Evolutionary conservation across 2,888 invertebrate genomes (phyloP).

Genomic region (Molorchus minor): DNA sequence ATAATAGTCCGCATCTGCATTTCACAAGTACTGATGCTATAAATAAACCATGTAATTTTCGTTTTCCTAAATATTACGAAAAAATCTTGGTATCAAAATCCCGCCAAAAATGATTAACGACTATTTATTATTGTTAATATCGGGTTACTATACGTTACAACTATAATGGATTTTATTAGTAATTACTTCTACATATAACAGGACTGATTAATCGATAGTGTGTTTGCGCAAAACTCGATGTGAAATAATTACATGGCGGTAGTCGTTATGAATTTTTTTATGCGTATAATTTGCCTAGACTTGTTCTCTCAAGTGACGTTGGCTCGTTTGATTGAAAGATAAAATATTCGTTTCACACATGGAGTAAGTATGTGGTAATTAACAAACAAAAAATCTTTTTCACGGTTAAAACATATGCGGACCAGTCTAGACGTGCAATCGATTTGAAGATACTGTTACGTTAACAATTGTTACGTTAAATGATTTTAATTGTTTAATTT

Average conservation of each 20-base stretch:
- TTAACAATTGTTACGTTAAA: too few species aligned
- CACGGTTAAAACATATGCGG: too few species aligned
- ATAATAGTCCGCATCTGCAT: neutral
- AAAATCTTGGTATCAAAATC: neutral
- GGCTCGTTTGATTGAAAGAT: too few species aligned
- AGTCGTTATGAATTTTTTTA: neutral
- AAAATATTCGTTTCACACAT: too few species aligned
- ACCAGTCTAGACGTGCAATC: too few species aligned
- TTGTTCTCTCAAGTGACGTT: too few species aligned
- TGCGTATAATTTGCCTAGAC: neutral
- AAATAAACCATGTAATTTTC: too few species aligned
- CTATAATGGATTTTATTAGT: conserved; percentile 2
- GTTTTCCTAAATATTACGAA: neutral
- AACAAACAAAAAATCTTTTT: too few species aligned
- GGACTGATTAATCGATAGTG: conserved; percentile 5
- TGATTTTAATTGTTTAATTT: too few species aligned
- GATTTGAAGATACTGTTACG: too few species aligned
- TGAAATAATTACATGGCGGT: neutral
- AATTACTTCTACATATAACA: neutral
- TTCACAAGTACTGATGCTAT: neutral
- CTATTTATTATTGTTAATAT: neutral
- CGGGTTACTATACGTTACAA: neutral
- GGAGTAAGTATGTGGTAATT: too few species aligned
- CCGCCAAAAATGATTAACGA: conserved; percentile 1
- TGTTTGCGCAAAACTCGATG: neutral